Percentiles rank a stretch among this genome's conserved stretches.
phyloP scores from a whole-genome alignment of 2,797 vertebrate genomes.

The Rallus crepitans region DNA sequence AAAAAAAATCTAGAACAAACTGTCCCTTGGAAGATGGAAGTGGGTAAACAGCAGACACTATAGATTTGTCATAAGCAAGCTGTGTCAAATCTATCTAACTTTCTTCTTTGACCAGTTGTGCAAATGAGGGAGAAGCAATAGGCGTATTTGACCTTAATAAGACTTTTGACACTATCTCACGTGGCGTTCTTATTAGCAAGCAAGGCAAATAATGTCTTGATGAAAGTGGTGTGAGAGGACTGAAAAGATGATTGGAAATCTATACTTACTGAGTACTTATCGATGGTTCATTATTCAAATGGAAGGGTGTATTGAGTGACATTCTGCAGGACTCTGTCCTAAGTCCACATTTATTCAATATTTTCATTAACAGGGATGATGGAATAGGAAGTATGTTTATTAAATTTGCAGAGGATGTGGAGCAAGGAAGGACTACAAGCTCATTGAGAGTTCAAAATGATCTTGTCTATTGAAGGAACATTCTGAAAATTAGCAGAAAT shows the following conservation, averaged over 20 bases:
- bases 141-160: slow-evolving; percentile 30
- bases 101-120: neutral
- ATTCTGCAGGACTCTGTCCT: slow-evolving; percentile 58
- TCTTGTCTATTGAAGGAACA: neutral
- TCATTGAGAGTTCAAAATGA: slow-evolving; percentile 53
- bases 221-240: neutral
- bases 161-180: slow-evolving; percentile 6
- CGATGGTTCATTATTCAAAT: slow-evolving; percentile 62
- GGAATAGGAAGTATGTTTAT: slow-evolving; percentile 58
- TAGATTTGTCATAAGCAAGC: neutral
- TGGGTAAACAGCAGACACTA: rapidly evolving
- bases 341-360: slow-evolving; percentile 65
- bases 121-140: neutral
- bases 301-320: slow-evolving; percentile 63
- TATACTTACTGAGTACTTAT: slow-evolving; percentile 39
- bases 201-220: neutral
- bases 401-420: slow-evolving; percentile 64
- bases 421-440: slow-evolving; percentile 1
- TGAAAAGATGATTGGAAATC: slow-evolving; percentile 66
- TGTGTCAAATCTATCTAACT: neutral
- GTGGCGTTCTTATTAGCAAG: slow-evolving; percentile 24
- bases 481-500: slow-evolving; percentile 29
- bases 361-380: slow-evolving; percentile 55
- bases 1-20: neutral
- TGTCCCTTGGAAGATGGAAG: neutral